Conservation (phyloP, 2,888 invertebrate species). For the Chirona hameri region DNA sequence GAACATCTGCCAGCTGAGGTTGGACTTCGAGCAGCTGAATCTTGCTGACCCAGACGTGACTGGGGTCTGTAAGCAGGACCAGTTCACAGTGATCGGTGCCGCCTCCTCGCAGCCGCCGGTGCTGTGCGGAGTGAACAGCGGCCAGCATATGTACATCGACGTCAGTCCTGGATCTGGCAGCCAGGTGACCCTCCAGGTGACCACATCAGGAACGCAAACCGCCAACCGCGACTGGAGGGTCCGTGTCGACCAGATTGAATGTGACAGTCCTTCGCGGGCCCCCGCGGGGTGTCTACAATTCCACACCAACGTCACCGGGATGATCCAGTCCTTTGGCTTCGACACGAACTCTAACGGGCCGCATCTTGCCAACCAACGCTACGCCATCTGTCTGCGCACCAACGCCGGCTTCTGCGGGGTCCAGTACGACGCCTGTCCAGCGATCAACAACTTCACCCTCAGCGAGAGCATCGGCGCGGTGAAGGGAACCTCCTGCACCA, state of each 20-base stretch:
- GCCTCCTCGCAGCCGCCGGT: conserved; percentile 34
- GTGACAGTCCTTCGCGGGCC: conserved; percentile 30
- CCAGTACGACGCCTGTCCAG: conserved; percentile 27
- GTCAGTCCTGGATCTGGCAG: background rate
- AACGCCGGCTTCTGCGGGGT: conserved; percentile 37
- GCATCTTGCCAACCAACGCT: conserved; percentile 35
- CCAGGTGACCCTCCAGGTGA: conserved; percentile 35
- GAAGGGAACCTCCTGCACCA: background rate
- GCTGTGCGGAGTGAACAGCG: conserved; percentile 35
- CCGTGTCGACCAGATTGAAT: conserved; percentile 31
- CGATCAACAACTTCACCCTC: conserved; percentile 14
- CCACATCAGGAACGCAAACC: conserved; percentile 32
- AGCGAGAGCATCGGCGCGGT: conserved; percentile 9
- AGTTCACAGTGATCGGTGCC: conserved; percentile 34
- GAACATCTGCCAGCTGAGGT: conserved; percentile 36
- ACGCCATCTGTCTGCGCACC: conserved; percentile 35
- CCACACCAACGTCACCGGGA: conserved; percentile 34
- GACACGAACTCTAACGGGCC: background rate
- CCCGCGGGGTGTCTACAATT: conserved; percentile 34
- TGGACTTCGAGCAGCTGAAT: conserved; percentile 33
- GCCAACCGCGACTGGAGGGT: conserved; percentile 32
- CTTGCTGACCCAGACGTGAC: conserved; percentile 32
- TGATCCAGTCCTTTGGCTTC: conserved; percentile 34
- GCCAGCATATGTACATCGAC: conserved; percentile 33
- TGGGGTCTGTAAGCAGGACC: conserved; percentile 31